phyloP scores from a whole-genome alignment of 2,888 invertebrate species.

The Cosmia pyralina region DNA sequence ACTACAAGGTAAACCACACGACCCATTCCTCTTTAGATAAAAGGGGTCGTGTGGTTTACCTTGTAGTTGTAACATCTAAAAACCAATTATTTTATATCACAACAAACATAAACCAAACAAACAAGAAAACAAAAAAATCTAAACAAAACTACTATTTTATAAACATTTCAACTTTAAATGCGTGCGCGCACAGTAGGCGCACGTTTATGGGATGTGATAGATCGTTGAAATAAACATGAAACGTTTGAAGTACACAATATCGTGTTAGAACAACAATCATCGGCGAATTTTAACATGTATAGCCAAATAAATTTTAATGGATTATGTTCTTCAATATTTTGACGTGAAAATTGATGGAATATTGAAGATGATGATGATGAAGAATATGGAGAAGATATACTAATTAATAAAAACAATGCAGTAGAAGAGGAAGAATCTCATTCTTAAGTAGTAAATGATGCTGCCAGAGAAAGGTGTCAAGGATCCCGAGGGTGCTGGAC shows the following conservation, averaged over 20 bases:
- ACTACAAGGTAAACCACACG: not conserved
- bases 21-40: no score
- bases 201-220: conserved; percentile 65
- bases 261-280: conserved; percentile 58
- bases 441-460: not conserved
- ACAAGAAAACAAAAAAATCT: conserved; percentile 47
- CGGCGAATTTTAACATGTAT: conserved; percentile 13
- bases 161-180: conserved; percentile 69
- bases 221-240: conserved; percentile 68
- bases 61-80: no score
- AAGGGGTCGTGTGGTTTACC: no score
- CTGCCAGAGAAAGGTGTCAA: not conserved
- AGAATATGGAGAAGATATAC: not conserved
- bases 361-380: not conserved
- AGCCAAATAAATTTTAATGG: conserved; percentile 42
- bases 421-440: not conserved
- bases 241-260: conserved; percentile 44
- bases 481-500: no score
- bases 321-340: conserved; percentile 21
- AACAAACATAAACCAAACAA: conserved; percentile 5
- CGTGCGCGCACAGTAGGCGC: conserved; percentile 48
- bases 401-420: not conserved
- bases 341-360: not conserved
- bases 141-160: conserved; percentile 61
- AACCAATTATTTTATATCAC: conserved; percentile 14